Percentiles rank a stretch among this genome's conserved stretches.
These are phyloP conservation scores for Lissocephala sabroskyi DNA, from an alignment of 2,888 invertebrate species.

Conservation along the genomic window DNA sequence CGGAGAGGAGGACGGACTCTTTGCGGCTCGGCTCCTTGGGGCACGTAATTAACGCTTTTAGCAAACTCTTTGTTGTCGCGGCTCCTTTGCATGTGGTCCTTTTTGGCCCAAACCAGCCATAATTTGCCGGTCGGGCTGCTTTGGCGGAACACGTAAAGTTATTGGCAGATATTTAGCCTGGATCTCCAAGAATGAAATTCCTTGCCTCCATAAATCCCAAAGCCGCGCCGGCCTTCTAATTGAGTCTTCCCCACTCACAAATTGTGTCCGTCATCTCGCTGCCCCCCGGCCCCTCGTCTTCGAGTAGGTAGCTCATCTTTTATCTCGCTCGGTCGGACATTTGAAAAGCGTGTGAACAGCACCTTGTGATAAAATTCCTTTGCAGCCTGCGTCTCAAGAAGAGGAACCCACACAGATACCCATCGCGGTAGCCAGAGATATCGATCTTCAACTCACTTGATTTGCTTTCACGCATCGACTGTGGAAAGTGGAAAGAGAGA, in stretches of 20 bases:
- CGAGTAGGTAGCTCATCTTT: slow-evolving; percentile 36
- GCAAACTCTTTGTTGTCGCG: slow-evolving; percentile 50
- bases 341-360: slow-evolving; percentile 63
- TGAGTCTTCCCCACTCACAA: slow-evolving; percentile 66
- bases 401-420: too few relatives aligned
- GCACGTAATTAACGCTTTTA: slow-evolving; percentile 70
- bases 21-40: slow-evolving; percentile 19
- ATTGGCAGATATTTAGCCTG: slow-evolving; percentile 59
- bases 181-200: slow-evolving; percentile 45
- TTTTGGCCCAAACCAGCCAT: slow-evolving; percentile 21
- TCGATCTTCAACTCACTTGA: slow-evolving; percentile 28
- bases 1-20: too few relatives aligned
- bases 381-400: too few relatives aligned
- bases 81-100: slow-evolving; percentile 5
- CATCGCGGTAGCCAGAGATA: slow-evolving; percentile 16
- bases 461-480: slow-evolving; percentile 41
- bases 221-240: slow-evolving; percentile 43
- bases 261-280: slow-evolving; percentile 47
- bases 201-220: slow-evolving; percentile 52
- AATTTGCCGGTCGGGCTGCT: slow-evolving; percentile 23
- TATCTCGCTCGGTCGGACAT: slow-evolving; percentile 19
- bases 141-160: slow-evolving; percentile 47
- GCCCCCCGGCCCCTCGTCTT: not conserved
- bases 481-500: slow-evolving; percentile 25
- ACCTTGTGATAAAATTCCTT: slow-evolving; percentile 36